These are phyloP conservation scores for Cirrhinus molitorella DNA, from an alignment of 2,797 vertebrate genomes.

Conservation along the genomic window DNA sequence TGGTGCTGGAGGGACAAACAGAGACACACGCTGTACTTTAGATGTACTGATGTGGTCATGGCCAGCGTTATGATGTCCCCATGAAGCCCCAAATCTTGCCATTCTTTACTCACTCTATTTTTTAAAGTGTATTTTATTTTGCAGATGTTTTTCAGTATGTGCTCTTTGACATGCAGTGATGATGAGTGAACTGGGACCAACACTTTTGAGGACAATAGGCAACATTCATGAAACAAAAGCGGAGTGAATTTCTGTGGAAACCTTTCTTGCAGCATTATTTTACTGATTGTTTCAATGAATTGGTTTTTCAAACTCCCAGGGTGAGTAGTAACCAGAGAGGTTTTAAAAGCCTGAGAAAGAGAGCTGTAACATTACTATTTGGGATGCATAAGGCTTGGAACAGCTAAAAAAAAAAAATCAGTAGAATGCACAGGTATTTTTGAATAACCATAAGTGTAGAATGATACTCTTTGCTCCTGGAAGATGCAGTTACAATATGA, in stretches of 20 bases:
- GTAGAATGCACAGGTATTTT: neutral
- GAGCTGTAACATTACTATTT: neutral
- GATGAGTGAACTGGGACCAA: neutral
- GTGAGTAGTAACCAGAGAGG: neutral
- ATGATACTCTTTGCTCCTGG: neutral
- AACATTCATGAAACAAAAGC: neutral
- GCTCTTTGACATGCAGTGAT: neutral
- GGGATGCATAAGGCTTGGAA: too few species aligned
- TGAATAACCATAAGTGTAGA: neutral
- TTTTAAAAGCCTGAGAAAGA: neutral
- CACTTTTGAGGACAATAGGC: neutral
- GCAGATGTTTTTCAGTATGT: neutral
- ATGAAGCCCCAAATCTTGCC: neutral
- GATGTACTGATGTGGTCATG: slow-evolving; percentile 13
- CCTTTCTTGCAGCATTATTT: neutral
- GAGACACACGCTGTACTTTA: neutral
- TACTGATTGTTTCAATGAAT: neutral
- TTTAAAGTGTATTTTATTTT: neutral
- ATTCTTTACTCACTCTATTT: neutral
- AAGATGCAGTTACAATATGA: neutral
- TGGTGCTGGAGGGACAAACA: neutral
- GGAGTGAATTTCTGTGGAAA: neutral
- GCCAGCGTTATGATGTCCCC: neutral
- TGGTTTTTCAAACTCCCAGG: neutral
- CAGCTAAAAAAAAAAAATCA: too few species aligned